Evolutionary conservation across 2,113 vertebrate genomes (phyloP).

Genomic region (Heterotilapia buettikoferi): DNA sequence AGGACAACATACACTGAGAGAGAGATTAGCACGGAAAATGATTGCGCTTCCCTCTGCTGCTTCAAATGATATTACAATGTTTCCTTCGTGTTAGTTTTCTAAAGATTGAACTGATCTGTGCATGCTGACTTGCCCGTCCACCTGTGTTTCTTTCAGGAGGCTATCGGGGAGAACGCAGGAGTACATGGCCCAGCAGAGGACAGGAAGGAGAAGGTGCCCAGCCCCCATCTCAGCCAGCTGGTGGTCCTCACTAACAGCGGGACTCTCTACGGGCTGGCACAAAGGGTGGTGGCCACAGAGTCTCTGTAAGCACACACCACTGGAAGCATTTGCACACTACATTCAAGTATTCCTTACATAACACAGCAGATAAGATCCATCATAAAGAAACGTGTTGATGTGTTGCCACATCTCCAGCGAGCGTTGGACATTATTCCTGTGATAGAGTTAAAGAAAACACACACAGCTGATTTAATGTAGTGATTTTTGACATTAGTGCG

Average conservation of each 20-base stretch:
- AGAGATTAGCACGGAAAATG: background rate
- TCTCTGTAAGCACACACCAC: constrained; percentile 82
- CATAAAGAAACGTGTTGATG: background rate
- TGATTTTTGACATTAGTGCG: background rate
- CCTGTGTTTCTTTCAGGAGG: constrained; percentile 75
- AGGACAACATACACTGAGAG: too few relatives aligned
- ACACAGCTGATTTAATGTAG: background rate
- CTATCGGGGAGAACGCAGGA: constrained; percentile 73
- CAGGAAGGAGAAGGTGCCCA: constrained; percentile 94
- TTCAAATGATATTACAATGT: background rate
- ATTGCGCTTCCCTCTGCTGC: background rate
- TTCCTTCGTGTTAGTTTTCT: background rate
- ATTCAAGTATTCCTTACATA: background rate
- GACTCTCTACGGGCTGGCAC: constrained; percentile 85
- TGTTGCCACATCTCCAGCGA: background rate
- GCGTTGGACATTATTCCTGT: background rate
- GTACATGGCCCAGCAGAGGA: constrained; percentile 83
- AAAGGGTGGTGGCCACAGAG: constrained; percentile 95
- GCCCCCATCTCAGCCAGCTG: constrained; percentile 91
- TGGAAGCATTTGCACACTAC: background rate
- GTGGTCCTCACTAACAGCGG: constrained; percentile 84
- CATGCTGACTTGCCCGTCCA: background rate
- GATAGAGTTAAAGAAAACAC: background rate
- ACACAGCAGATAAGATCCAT: background rate
- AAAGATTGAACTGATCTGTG: background rate